Conservation (phyloP, 2,113 vertebrate genomes). For the Cryptomyrus ogoouensis region DNA sequence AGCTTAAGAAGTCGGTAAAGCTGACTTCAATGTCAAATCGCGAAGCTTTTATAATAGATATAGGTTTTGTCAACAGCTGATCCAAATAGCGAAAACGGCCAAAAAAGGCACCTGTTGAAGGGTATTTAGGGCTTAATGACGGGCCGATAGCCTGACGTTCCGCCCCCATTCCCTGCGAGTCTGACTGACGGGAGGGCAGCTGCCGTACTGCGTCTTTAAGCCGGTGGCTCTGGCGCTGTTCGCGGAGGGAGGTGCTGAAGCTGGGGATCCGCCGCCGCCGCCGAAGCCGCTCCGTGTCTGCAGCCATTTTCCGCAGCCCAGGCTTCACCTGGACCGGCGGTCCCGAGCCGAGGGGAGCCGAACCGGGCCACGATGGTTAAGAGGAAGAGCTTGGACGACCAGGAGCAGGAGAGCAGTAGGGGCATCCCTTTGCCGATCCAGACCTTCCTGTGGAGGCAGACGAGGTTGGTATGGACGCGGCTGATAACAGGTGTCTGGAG, state of each 20-base stretch:
- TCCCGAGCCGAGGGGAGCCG: slow-evolving; percentile 14
- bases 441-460: slow-evolving; percentile 97
- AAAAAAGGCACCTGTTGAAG: not conserved
- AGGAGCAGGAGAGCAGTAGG: slow-evolving; percentile 82
- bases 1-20: not conserved
- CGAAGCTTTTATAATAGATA: not conserved
- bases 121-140: not conserved
- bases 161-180: not conserved
- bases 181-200: slow-evolving; percentile 15
- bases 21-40: not conserved
- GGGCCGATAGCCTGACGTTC: not conserved
- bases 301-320: slow-evolving; percentile 77
- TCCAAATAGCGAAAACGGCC: not conserved
- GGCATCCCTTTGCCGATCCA: slow-evolving; percentile 95
- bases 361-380: slow-evolving; percentile 80
- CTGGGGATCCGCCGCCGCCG: slow-evolving; percentile 14
- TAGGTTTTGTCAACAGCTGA: not conserved
- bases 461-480: slow-evolving; percentile 73
- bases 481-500: slow-evolving; percentile 36
- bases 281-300: slow-evolving; percentile 49
- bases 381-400: slow-evolving; percentile 91
- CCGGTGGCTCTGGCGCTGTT: slow-evolving; percentile 58
- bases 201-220: slow-evolving; percentile 43
- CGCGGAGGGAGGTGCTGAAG: slow-evolving; percentile 75
- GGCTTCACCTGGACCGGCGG: slow-evolving; percentile 46